Conservation (phyloP, 2,888 invertebrate species). For the Sisyra terminalis region DNA sequence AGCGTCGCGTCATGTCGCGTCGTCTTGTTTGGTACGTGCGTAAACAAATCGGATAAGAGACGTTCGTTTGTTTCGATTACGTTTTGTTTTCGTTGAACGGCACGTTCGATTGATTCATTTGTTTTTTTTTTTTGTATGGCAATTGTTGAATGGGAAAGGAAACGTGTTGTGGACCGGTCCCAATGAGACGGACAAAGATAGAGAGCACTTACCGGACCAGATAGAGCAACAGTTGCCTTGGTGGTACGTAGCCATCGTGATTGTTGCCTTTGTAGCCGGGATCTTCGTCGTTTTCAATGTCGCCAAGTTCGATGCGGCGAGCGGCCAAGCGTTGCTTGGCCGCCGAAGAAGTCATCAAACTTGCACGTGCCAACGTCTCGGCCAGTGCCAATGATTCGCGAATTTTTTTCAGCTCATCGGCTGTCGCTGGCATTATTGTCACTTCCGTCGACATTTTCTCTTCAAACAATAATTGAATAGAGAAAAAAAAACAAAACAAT, state of each 20-base stretch:
- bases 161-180: too few relatives aligned
- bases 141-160: too few relatives aligned
- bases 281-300: slow-evolving; percentile 17
- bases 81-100: too few relatives aligned
- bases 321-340: slow-evolving; percentile 36
- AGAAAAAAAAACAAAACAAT: too few relatives aligned
- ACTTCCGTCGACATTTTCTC: too few relatives aligned
- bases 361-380: slow-evolving; percentile 38
- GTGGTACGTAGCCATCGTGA: slow-evolving; percentile 34
- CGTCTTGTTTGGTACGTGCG: too few relatives aligned
- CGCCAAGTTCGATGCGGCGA: slow-evolving; percentile 34
- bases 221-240: slow-evolving; percentile 41
- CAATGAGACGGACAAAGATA: neutral
- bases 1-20: too few relatives aligned
- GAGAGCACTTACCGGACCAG: slow-evolving; percentile 38
- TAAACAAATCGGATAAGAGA: too few relatives aligned
- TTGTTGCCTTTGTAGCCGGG: slow-evolving; percentile 12
- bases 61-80: too few relatives aligned
- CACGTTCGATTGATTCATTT: too few relatives aligned
- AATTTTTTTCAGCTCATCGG: slow-evolving; percentile 14
- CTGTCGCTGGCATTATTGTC: neutral
- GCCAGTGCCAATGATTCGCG: slow-evolving; percentile 34
- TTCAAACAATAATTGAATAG: too few relatives aligned
- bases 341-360: slow-evolving; percentile 37
- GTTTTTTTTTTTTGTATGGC: too few relatives aligned